Base-by-base conservation (phyloP, 2,113 vertebrate species). In the Malurus alboscapulatus region DNA sequence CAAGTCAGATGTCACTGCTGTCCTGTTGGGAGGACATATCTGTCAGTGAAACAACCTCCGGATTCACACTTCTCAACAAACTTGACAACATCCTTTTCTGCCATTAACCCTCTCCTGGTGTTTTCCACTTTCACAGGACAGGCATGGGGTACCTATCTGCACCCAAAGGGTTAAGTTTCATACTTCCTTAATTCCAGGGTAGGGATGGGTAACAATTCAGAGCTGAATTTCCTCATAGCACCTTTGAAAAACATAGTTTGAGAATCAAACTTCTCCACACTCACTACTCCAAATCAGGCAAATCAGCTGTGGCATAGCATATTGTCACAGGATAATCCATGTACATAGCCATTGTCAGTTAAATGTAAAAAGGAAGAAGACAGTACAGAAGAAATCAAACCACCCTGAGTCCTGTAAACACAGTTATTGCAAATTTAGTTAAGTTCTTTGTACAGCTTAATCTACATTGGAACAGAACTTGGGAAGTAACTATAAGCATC, bases 41-140 rank as follows among this genome's bases (percentile, higher is more conserved):
- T 81, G 74, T 84, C 59, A 92, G 47, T 25, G 42, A 59, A 73
- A 72, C 9, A 17, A 93, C 67, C 75, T 58, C 72, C 67, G 69
- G 68, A 67, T 85, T 26, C 68, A 76, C 21, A 48, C 57, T 94
- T 96, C 69, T 85, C 87, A 81, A 76, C 38, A 94, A 9, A 85
- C 4, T 22, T 47, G 32, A 72, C 15, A 24, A 75, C 3, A 3
- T 63, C 40, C 3, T 51, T 14, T 84, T 77, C 54, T 20, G 7
- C 9, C 34, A 36, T 11, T 17, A 45, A 80, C 57, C 25, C 50
- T 9, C 16, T 57, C 14, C 13, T 36, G 4, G 18, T 47, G 12
- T 20, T 76, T 32, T 80, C 34, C 26, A 63, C 16, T 30, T 79
- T 86, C 18, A 63, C 16, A 78, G 48, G 17, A 67, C 30, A 92